A percentile compares a stretch with the other conserved stretches of the same genome.
phyloP scores from a whole-genome alignment of 2,888 invertebrate species.

The Gastracanthus pulcherrimus region DNA sequence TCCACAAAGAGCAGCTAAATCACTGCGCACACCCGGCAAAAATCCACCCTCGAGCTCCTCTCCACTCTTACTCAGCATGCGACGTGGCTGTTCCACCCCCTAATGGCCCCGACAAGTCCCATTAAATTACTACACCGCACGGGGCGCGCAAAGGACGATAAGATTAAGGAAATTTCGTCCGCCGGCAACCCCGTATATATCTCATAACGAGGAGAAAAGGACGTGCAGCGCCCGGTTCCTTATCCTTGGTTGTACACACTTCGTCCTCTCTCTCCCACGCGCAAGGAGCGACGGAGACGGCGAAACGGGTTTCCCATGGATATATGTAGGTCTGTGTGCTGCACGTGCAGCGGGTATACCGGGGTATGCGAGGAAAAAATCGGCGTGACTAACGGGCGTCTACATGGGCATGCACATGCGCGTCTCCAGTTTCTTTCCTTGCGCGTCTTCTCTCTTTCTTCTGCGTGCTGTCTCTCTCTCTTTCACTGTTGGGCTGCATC shows the following conservation, averaged over 20 bases:
- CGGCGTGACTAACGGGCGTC: slow-evolving; percentile 43
- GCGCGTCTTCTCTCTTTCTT: slow-evolving; percentile 3
- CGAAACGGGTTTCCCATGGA: slow-evolving; percentile 26
- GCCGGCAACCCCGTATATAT: neutral
- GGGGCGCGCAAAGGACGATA: neutral
- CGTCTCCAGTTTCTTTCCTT: slow-evolving; percentile 38
- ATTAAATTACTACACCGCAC: neutral
- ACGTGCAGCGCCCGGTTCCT: too few species aligned
- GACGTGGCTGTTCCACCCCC: neutral
- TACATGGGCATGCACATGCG: slow-evolving; percentile 1
- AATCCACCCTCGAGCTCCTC: neutral
- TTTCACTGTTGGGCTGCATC: too few species aligned
- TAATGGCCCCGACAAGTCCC: neutral
- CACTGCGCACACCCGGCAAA: neutral
- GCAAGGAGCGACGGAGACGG: neutral
- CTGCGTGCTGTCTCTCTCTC: too few species aligned
- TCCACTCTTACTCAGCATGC: too few species aligned
- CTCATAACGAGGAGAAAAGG: too few species aligned
- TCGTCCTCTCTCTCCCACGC: neutral
- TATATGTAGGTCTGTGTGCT: neutral
- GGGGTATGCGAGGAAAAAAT: slow-evolving; percentile 19
- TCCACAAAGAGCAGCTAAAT: neutral
- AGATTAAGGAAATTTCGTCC: neutral
- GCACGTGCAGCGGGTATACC: neutral
- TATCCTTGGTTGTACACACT: too few species aligned